Evolutionary conservation across 2,113 vertebrate genomes (phyloP), one percentile per base, ranked within the genome.

Genomic region (Barbus barbus): DNA sequence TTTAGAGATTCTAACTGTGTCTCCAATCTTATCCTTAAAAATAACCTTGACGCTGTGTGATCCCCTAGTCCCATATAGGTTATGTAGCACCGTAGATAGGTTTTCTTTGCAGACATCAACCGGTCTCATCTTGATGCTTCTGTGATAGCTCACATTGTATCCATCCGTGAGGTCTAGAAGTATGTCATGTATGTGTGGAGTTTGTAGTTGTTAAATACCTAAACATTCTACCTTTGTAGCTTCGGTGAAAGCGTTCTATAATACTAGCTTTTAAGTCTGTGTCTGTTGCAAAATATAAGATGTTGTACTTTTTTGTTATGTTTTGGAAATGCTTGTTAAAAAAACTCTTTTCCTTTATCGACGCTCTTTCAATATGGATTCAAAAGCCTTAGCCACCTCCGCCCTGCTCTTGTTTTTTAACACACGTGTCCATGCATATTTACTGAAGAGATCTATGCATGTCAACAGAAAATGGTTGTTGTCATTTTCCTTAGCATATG

Each of bases 291-390:
- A 80, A 79, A 46, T 80, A n/a, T 4, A 4, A 44, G 7, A 63
- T 80, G 58, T 65, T 80, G 58, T 65, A 63, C 22, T 26, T 75
- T 51, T 53, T 31, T 11, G 0, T 31, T 0, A 46, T 0, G 0
- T 65, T 26, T 65, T 80, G 56, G 44, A 60, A 80, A 20, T 65
- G 33, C 11, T 80, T 69, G 41, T 81, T 69, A n/a, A 53, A 69
- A n/a, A 51, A 69, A 69, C 1, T 81, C 26, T 8, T 22, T 69
- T 3, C 63, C 61, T 14, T 14, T 51, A 12, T 81, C 20, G 9
- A 0, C 48, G 24, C 5, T 60, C 51, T 33, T 20, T 9, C 53
- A 60, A 28, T 78, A 79, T 79, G 20, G 77, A 41, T 24, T 58
- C 36, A 63, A 79, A 46, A 12, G 58, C 24, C 11, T 75, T 41